Base-by-base conservation (phyloP, 2,888 invertebrate genomes). In the Drosophila algonquin region DNA sequence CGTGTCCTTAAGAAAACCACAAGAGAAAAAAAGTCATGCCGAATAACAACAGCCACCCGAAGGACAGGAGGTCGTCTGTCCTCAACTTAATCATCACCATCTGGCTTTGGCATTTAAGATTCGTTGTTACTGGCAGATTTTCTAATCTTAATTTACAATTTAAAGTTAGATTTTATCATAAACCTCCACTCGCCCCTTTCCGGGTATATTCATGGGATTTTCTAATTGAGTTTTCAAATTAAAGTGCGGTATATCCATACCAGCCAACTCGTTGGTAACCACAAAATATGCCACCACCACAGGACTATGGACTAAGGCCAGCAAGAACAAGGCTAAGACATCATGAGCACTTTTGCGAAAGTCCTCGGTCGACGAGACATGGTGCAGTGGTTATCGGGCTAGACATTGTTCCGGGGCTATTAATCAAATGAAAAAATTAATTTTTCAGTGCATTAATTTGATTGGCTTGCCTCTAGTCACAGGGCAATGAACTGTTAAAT, bases 401-500 rank as follows among this genome's bases (percentile, higher is more conserved):
- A 9, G 30, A n/a, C 65, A 65, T 65, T 67, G 55, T 65, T 67
- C 21, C 32, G 18, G 3, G 70, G 63, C 54, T 73, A 72, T 72
- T 72, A 72, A 72, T 72, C 73, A 72, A 72, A 73, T 58, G 64
- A 46, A 54, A 50, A 72, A 58, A 73, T 64, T 51, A 54, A 73
- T 72, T 72, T 72, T 72, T 72, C 71, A 72, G 73, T 35, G 58
- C 73, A 72, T 72, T 72, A 54, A 59, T 64, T 73, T 73, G 72
- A 73, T 73, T 64, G 64, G 53, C 12, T 12, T 35, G 6, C 70
- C 59, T 9, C 32, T 7, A n/a, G 58, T 54, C 32, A 46, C 64
- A 72, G 72, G 64, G 64, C 72, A 72, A 72, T 72, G 73, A 72
- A 73, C 72, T 72, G 64, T 73, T 64, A 72, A 72, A 73, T 64